These are phyloP conservation scores for Drosophila mettleri DNA, from an alignment of 2,888 invertebrate species.

Conservation along the genomic window DNA sequence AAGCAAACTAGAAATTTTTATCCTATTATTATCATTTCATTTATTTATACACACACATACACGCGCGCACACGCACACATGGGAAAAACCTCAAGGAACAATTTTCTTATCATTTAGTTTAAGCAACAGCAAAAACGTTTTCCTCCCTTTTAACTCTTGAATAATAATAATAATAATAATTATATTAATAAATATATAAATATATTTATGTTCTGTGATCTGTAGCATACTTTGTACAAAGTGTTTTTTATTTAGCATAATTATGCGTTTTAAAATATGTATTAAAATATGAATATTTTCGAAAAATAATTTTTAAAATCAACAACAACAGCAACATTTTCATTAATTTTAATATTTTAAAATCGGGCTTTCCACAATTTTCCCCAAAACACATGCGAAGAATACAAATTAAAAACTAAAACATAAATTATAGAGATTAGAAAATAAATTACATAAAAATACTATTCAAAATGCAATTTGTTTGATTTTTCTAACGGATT, in stretches of 20 bases:
- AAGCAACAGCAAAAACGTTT: slow-evolving; percentile 31
- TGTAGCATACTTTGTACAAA: slow-evolving; percentile 85
- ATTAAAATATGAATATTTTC: slow-evolving; percentile 46
- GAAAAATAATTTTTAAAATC: slow-evolving; percentile 17
- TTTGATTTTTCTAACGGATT: neutral
- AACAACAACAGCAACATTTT: slow-evolving; percentile 20
- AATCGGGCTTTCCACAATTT: slow-evolving; percentile 14
- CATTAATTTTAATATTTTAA: slow-evolving; percentile 14
- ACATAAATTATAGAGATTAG: slow-evolving; percentile 59
- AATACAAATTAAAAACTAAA: slow-evolving; percentile 37
- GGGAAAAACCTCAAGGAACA: slow-evolving; percentile 59
- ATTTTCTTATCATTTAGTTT: slow-evolving; percentile 46
- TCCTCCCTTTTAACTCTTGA: slow-evolving; percentile 53
- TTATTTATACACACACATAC: slow-evolving; percentile 67
- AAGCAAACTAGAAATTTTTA: slow-evolving; percentile 52
- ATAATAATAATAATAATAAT: slow-evolving; percentile 59
- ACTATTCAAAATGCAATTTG: slow-evolving; percentile 45
- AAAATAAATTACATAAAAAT: slow-evolving; percentile 69
- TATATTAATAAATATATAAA: slow-evolving; percentile 60
- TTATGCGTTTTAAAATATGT: slow-evolving; percentile 68
- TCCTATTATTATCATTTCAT: slow-evolving; percentile 77
- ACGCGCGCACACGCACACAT: slow-evolving; percentile 26
- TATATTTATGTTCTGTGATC: slow-evolving; percentile 85
- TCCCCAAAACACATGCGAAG: slow-evolving; percentile 21
- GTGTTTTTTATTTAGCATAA: slow-evolving; percentile 82